A percentile compares a stretch with the other conserved stretches of the same genome.
phyloP scores from a whole-genome alignment of 1,140 invertebrate species.

The Pseudomyrmex gracilis region DNA sequence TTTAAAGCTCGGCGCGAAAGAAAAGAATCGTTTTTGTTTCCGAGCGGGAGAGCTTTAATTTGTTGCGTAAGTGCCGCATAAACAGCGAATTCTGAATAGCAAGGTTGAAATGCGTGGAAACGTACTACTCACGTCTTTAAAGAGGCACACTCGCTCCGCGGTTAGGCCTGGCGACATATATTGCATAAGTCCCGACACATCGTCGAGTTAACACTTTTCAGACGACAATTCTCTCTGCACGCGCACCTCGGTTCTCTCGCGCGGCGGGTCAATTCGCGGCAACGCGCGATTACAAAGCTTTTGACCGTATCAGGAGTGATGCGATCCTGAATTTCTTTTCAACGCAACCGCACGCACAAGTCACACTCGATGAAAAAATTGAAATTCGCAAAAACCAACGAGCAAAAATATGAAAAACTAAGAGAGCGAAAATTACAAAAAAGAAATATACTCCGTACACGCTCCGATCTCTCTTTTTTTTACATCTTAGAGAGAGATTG shows the following conservation, averaged over 20 bases:
- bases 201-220: constrained; percentile 12
- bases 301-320: not conserved
- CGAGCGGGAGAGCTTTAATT: constrained; percentile 2
- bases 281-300: constrained; percentile 1
- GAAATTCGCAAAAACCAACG: not conserved
- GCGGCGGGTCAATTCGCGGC: not conserved
- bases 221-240: not conserved
- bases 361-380: not conserved
- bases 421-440: too few relatives aligned
- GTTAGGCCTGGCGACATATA: not conserved
- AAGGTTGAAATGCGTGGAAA: constrained; percentile 42
- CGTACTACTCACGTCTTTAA: constrained; percentile 53
- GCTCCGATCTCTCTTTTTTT: not conserved
- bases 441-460: not conserved
- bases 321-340: not conserved
- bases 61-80: not conserved
- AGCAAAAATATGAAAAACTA: not conserved
- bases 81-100: constrained; percentile 2
- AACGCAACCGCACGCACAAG: not conserved
- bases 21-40: not conserved
- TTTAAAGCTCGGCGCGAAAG: too few relatives aligned
- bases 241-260: not conserved
- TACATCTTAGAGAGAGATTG: too few relatives aligned
- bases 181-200: not conserved
- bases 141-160: constrained; percentile 62